These are phyloP conservation scores for Magallana nippona DNA, from an alignment of 2,888 invertebrate genomes.

Conservation along the genomic window DNA sequence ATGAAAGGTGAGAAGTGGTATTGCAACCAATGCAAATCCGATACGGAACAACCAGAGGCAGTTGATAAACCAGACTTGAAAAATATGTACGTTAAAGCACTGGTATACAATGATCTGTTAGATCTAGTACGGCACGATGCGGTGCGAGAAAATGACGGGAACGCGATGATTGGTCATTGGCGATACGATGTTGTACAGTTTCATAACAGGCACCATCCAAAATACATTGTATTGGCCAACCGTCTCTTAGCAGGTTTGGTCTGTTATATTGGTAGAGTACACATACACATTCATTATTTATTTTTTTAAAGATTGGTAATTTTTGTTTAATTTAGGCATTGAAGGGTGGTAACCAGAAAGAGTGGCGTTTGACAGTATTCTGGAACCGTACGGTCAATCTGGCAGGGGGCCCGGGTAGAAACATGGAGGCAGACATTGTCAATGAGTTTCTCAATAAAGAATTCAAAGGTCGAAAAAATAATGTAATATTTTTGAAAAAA, in stretches of 20 bases:
- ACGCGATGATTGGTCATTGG: slow-evolving; percentile 34
- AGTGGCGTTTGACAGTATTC: slow-evolving; percentile 9
- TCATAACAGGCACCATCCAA: slow-evolving; percentile 34
- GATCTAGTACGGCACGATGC: slow-evolving; percentile 19
- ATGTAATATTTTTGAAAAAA: neutral
- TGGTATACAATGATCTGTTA: neutral
- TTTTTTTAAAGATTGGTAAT: neutral
- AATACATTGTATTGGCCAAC: slow-evolving; percentile 26
- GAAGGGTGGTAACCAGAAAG: slow-evolving; percentile 35
- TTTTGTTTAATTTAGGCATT: slow-evolving; percentile 28
- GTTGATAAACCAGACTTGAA: neutral
- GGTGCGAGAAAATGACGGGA: slow-evolving; percentile 24
- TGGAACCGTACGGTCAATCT: slow-evolving; percentile 40
- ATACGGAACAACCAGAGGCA: neutral
- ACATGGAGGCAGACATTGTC: slow-evolving; percentile 26
- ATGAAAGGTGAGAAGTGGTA: slow-evolving; percentile 19
- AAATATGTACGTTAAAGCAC: neutral
- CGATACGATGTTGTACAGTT: slow-evolving; percentile 19
- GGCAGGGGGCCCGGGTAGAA: slow-evolving; percentile 30
- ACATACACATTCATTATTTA: too few species aligned
- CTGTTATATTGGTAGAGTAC: too few species aligned
- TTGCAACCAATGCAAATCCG: neutral
- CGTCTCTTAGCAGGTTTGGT: slow-evolving; percentile 33
- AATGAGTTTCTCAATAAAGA: slow-evolving; percentile 32
- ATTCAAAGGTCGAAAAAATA: neutral